Evolutionary conservation across 2,113 vertebrate genomes (phyloP).

Genomic region (Calyptommatus sinebrachiatus): DNA sequence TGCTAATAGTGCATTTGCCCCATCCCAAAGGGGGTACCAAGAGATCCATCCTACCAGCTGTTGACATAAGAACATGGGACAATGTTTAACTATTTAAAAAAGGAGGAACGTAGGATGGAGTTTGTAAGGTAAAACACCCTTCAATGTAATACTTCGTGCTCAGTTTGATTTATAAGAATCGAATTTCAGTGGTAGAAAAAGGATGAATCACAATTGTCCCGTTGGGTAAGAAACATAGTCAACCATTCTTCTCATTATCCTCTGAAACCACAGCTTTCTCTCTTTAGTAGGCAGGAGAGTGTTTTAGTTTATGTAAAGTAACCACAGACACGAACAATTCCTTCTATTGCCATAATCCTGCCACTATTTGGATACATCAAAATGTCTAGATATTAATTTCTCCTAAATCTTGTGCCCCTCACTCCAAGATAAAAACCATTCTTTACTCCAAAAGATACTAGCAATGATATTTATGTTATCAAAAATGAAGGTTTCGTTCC

Average conservation of each 20-base stretch:
- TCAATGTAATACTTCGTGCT: neutral
- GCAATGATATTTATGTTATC: constrained; percentile 1
- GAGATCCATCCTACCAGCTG: no score
- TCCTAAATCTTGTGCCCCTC: constrained; percentile 2
- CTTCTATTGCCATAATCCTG: neutral
- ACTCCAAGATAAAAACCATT: constrained; percentile 23
- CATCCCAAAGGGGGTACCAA: no score
- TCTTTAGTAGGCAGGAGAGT: constrained; percentile 12
- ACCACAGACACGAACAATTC: neutral
- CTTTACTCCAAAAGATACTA: constrained; percentile 6
- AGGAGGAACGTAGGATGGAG: no score
- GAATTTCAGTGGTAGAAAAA: neutral
- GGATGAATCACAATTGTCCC: neutral
- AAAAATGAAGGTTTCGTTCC: constrained; percentile 21
- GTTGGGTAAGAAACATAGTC: neutral
- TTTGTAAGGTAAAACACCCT: neutral
- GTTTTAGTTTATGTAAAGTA: constrained; percentile 23
- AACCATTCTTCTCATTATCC: no score
- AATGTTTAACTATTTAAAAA: no score
- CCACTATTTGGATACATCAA: constrained; percentile 14
- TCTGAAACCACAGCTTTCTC: constrained; percentile 19
- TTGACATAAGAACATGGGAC: no score
- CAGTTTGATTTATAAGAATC: neutral
- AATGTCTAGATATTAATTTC: neutral
- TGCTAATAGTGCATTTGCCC: no score